Base-by-base conservation (phyloP, 2,888 invertebrate genomes). In the Eilema depressum region DNA sequence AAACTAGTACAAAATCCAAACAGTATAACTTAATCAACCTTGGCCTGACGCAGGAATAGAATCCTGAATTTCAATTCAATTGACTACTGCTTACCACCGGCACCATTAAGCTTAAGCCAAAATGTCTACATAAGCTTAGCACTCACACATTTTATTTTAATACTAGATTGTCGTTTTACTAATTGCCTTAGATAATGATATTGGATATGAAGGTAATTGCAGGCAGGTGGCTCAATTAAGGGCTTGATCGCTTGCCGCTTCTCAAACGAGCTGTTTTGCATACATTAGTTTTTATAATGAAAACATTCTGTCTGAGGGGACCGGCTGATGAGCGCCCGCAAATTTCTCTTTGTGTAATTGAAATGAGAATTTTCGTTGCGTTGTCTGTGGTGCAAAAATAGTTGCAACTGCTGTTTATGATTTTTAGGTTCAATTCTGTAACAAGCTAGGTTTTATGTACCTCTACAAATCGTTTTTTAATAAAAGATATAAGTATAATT, bases 211-310 rank as follows among this genome's bases (percentile, higher is more conserved):
- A 59, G 62, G 63, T 70, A 74, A 77, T 71, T 74, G 63, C 68
- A 67, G 71, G 74, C 74, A 71, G 63, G 63, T 70, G 70, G 69
- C 63, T 80, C 71, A 66, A 77, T 79, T 84, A 77, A 72, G 57
- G 62, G 63, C 70, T 73, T 77, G 70, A 74, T 74, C 69, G 72
- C 77, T 69, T 63, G 25, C 69, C 73, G 74, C 68, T 69, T 72
- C 62, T 68, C 68, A 76, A 70, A 64, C 68, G 71, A 63, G 65
- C 63, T 60, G 53, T 71, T 75, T 71, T 75, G 70, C 79, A 79
- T 78, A 66, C 63, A 74, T 72, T 70, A 66, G 63, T 70, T 70
- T 76, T 74, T 76, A 70, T 68, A 76, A 79, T 74, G 64, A 28
- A 75, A 78, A 60, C 56, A 33, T 28, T 71, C 26, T 68, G 63